Base-by-base conservation (phyloP, 2,888 invertebrate species). In the Dynastes tityus region DNA sequence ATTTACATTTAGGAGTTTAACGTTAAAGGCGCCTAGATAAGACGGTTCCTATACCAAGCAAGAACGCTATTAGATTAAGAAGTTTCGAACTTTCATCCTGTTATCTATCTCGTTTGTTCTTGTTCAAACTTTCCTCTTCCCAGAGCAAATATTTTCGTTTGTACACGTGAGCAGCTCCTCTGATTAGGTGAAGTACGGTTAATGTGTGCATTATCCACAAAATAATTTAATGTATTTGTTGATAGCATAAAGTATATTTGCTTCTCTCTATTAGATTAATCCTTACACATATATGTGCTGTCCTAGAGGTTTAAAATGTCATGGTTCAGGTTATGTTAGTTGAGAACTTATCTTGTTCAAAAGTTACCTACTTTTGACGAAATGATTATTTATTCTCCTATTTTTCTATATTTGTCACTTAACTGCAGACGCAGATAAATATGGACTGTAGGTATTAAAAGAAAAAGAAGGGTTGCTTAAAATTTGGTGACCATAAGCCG, bases 51-150 rank as follows among this genome's bases (percentile, higher is more conserved):
- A 63, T 32, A 11, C 63, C 29, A 63, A 63, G 63, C 11, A n/a
- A 63, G 63, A 27, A 1, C 27, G 27, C 32, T 27, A 63, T 13
- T 63, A 63, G 29, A 32, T 63, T 63, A 63, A 29, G 63, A 68
- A 68, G 27, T 51, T 68, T 51, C 27, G 51, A 68, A 68, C 49
- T 68, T 65, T 51, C 27, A 51, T 68, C 68, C 11, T 68, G 51
- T 68, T 68, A 68, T 68, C 68, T 67, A 68, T 68, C 53, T 51
- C 49, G 29, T 68, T 51, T 29, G 51, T 68, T 68, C 51, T 51
- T 16, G 16, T 65, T 65, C 40, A 65, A 40, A 37, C 65, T 65
- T 65, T 68, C 51, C 32, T 29, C 29, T 22, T 63, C 13, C 63
- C 29, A 63, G 29, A 13, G 13, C 63, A 63, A 63, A 63, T 63